Percentiles rank a stretch among this genome's conserved stretches.
phyloP scores from a whole-genome alignment of 1,140 invertebrate genomes.

The Drosophila funebris region DNA sequence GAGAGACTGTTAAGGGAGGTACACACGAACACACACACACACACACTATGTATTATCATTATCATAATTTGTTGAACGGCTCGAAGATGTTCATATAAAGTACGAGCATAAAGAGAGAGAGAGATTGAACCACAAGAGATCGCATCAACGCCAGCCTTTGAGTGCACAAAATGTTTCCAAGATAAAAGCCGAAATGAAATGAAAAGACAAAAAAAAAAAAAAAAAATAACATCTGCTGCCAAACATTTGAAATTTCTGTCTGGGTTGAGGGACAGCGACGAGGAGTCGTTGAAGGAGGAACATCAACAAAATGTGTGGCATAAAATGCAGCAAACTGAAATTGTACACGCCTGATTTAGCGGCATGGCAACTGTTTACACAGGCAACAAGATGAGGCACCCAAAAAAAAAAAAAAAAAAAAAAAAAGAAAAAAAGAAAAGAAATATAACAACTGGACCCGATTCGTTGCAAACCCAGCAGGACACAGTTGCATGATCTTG shows the following conservation, averaged over 20 bases:
- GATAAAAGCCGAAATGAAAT: conserved; percentile 58
- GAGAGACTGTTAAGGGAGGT: conserved; percentile 3
- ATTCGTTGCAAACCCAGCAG: conserved; percentile 15
- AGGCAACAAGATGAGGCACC: conserved; percentile 53
- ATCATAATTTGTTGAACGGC: conserved; percentile 55
- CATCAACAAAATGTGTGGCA: conserved; percentile 55
- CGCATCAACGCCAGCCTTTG: conserved; percentile 47
- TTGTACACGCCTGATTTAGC: conserved; percentile 64
- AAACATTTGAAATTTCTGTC: conserved; percentile 57
- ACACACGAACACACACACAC: too few relatives aligned
- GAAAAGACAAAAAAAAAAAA: too few relatives aligned
- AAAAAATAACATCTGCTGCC: conserved; percentile 66
- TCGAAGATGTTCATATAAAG: conserved; percentile 27
- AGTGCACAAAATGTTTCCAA: conserved; percentile 41
- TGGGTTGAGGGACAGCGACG: conserved; percentile 5
- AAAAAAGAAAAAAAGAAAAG: too few relatives aligned
- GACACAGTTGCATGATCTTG: not conserved
- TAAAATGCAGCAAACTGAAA: conserved; percentile 60
- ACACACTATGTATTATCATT: conserved; percentile 52
- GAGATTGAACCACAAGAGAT: conserved; percentile 26
- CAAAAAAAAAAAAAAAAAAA: too few relatives aligned
- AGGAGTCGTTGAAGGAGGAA: not conserved
- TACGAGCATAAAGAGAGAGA: not conserved
- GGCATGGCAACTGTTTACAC: conserved; percentile 60
- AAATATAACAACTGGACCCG: conserved; percentile 31